phyloP scores from a whole-genome alignment of 1,140 invertebrate genomes.

The Apis florea region DNA sequence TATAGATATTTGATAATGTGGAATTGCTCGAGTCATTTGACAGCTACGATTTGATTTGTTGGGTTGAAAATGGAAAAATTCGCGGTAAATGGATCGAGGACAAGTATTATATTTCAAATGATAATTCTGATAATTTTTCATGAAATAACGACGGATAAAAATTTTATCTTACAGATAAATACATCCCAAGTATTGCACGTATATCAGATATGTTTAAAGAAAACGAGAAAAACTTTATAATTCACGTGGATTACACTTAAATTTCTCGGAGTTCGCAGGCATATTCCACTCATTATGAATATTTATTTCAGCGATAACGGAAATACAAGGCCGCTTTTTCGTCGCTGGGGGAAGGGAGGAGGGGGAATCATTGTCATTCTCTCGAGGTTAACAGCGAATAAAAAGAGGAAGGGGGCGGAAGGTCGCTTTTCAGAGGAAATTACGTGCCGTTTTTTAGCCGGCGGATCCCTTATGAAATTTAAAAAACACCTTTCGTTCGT shows the following conservation, averaged over 20 bases:
- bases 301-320: not conserved
- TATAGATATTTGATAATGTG: too few relatives aligned
- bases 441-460: conserved; percentile 10
- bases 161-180: too few relatives aligned
- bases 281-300: conserved; percentile 14
- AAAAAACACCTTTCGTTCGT: conserved; percentile 39
- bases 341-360: not conserved
- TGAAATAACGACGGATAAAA: not conserved
- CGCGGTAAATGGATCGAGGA: too few relatives aligned
- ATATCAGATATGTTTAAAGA: not conserved
- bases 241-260: not conserved
- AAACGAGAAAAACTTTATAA: not conserved
- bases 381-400: conserved; percentile 8
- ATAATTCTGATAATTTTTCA: not conserved
- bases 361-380: conserved; percentile 3
- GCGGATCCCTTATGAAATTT: conserved; percentile 28
- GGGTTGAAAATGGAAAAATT: too few relatives aligned
- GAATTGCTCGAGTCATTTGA: too few relatives aligned
- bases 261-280: not conserved
- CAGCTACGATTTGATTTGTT: too few relatives aligned
- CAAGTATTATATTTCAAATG: too few relatives aligned
- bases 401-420: not conserved
- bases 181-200: not conserved
- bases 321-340: not conserved
- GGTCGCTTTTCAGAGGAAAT: conserved; percentile 1